These are phyloP conservation scores for Zaprionus taronus DNA, from an alignment of 1,140 invertebrate species.

Conservation along the genomic window DNA sequence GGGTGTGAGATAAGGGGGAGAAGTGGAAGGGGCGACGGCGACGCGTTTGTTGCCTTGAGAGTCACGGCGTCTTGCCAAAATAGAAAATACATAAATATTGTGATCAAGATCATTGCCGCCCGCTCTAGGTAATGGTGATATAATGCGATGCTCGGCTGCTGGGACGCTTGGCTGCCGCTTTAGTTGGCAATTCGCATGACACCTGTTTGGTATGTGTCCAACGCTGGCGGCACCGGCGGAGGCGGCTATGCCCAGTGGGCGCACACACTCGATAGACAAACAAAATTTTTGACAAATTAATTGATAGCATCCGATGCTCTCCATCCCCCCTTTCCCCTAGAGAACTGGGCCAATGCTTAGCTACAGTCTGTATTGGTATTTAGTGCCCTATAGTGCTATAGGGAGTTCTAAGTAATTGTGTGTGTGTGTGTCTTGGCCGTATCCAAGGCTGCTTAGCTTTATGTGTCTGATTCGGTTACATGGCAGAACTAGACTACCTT, in stretches of 20 bases:
- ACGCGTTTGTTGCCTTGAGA: conserved; percentile 61
- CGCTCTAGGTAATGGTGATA: conserved; percentile 31
- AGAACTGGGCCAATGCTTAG: background rate
- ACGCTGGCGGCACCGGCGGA: background rate
- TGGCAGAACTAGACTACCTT: conserved; percentile 55
- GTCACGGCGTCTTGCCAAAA: conserved; percentile 72
- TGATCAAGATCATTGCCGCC: conserved; percentile 78
- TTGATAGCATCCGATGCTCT: conserved; percentile 3
- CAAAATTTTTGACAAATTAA: conserved; percentile 22
- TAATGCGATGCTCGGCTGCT: conserved; percentile 24
- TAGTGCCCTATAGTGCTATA: background rate
- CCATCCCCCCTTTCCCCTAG: background rate
- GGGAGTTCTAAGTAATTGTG: background rate
- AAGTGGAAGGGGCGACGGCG: conserved; percentile 24
- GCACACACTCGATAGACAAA: conserved; percentile 4
- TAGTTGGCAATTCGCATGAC: conserved; percentile 26
- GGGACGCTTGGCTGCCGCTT: conserved; percentile 19
- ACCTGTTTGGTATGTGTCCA: conserved; percentile 36
- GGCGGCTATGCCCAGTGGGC: background rate
- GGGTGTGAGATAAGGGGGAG: conserved; percentile 12
- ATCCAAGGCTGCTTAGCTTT: conserved; percentile 62
- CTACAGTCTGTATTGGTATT: too few species aligned
- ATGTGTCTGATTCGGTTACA: conserved; percentile 45
- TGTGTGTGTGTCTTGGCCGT: conserved; percentile 32
- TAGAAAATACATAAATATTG: conserved; percentile 79